A percentile compares a stretch with the other conserved stretches of the same genome.
phyloP scores from a whole-genome alignment of 2,888 invertebrate genomes.

The Galeruca laticollis region DNA sequence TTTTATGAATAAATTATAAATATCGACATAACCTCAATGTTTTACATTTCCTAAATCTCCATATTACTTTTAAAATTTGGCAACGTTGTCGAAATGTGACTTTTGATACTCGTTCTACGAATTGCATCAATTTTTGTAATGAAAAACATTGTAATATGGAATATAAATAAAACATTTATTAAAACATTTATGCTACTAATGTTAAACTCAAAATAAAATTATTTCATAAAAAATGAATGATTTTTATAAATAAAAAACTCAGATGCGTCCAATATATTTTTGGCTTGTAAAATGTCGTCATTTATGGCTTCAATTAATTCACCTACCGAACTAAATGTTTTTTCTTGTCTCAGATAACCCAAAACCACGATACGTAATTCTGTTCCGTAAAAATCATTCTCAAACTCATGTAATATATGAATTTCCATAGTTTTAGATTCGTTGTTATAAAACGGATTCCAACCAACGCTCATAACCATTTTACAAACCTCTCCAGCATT shows the following conservation, averaged over 20 bases:
- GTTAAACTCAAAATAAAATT: neutral
- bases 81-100: no score
- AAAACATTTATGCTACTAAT: no score
- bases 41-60: no score
- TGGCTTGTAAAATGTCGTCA: slow-evolving; percentile 81
- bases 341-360: slow-evolving; percentile 88
- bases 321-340: slow-evolving; percentile 81
- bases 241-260: slow-evolving; percentile 68
- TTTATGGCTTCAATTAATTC: slow-evolving; percentile 83
- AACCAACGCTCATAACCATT: slow-evolving; percentile 97
- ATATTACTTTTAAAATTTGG: no score
- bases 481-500: slow-evolving; percentile 79
- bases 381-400: slow-evolving; percentile 88
- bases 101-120: no score
- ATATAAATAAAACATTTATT: no score
- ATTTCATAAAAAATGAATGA: slow-evolving; percentile 57
- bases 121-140: no score
- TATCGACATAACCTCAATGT: no score
- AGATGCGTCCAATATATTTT: slow-evolving; percentile 71
- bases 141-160: no score
- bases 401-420: slow-evolving; percentile 87
- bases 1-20: no score
- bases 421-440: slow-evolving; percentile 94
- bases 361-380: slow-evolving; percentile 81
- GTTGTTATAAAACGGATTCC: slow-evolving; percentile 96